These are phyloP conservation scores for Enhydra lutris DNA, from an alignment of 2,113 vertebrate genomes.

Conservation along the genomic window DNA sequence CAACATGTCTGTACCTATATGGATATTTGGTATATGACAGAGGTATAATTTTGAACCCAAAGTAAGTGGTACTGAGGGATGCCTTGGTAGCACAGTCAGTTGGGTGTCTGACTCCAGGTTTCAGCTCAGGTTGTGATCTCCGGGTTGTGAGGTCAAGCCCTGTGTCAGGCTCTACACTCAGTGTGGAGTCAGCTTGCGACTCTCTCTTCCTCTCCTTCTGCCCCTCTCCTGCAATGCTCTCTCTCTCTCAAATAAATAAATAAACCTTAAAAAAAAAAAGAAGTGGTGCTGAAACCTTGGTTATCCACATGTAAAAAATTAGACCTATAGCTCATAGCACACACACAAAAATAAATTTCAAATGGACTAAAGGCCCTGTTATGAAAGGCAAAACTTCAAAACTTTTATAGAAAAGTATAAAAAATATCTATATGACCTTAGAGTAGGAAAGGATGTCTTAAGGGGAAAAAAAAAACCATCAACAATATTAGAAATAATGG, in stretches of 20 bases:
- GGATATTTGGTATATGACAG: background rate
- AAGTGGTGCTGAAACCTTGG: background rate
- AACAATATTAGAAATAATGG: background rate
- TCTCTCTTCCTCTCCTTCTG: background rate
- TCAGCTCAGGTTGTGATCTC: background rate
- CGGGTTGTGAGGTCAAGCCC: background rate
- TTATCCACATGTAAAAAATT: background rate
- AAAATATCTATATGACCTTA: background rate
- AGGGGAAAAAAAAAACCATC: background rate
- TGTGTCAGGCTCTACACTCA: background rate
- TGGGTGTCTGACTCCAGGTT: background rate
- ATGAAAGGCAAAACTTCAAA: background rate
- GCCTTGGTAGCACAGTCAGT: background rate
- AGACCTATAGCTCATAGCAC: background rate
- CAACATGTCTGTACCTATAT: background rate
- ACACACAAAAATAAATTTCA: conserved; percentile 16
- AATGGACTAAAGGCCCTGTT: background rate
- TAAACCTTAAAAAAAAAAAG: background rate
- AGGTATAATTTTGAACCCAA: background rate
- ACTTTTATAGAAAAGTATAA: background rate
- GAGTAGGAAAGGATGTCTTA: background rate
- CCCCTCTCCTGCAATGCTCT: background rate
- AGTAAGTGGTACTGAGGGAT: background rate
- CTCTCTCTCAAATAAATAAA: background rate
- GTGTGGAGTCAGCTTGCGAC: background rate